Conservation (phyloP, 2,888 invertebrate genomes). For the Noctua janthe region DNA sequence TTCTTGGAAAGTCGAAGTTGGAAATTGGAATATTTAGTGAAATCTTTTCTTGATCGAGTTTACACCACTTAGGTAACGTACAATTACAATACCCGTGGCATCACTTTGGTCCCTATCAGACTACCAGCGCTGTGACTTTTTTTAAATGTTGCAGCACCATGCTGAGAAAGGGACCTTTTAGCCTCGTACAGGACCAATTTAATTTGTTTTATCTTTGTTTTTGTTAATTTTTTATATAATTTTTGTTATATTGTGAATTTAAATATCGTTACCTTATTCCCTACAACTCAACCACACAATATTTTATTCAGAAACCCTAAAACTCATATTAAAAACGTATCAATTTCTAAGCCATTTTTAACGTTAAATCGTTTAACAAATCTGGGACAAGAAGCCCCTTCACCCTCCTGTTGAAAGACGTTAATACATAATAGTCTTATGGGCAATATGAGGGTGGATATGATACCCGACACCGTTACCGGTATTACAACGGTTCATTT, state of each 20-base stretch:
- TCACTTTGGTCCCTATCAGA: no score
- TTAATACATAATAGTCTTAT: constrained; percentile 32
- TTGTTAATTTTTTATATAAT: no score
- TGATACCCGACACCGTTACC: constrained; percentile 17
- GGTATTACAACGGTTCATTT: constrained; percentile 4
- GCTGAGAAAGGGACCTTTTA: no score
- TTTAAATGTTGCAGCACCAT: no score
- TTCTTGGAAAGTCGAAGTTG: background rate
- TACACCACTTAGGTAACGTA: background rate
- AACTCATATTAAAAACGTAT: constrained; percentile 24
- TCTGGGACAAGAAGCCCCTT: constrained; percentile 38
- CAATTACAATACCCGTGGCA: background rate
- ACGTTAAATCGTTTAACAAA: constrained; percentile 54
- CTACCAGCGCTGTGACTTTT: no score
- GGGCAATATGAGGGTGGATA: constrained; percentile 33
- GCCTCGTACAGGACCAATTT: no score
- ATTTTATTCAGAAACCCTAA: constrained; percentile 30
- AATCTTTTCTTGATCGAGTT: background rate
- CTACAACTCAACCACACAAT: background rate
- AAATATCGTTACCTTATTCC: background rate
- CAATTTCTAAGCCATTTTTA: constrained; percentile 36
- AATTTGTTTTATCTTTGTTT: no score
- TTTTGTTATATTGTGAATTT: no score
- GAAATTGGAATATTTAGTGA: background rate
- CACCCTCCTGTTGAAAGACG: constrained; percentile 15